Evolutionary conservation across 2,797 vertebrate species (phyloP).

Genomic region (Heliangelus exortis): DNA sequence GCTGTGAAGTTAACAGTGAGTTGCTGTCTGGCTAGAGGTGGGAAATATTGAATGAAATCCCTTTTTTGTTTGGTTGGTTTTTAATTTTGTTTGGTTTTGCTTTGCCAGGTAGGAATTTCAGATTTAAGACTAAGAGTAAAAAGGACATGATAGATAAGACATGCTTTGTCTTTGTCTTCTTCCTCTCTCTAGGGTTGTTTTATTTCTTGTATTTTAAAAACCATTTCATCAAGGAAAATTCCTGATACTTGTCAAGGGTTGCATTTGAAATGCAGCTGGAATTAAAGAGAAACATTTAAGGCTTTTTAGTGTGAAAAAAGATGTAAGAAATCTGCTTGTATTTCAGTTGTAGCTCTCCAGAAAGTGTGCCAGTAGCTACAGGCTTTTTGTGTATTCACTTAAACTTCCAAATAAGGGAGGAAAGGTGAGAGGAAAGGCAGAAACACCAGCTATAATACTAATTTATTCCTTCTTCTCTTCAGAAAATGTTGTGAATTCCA

Average conservation of each 20-base stretch:
- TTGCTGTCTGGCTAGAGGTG: neutral
- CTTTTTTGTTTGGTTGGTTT: fast-evolving
- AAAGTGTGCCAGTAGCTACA: neutral
- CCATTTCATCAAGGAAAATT: neutral
- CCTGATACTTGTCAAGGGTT: neutral
- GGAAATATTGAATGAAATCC: neutral
- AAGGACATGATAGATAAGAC: neutral
- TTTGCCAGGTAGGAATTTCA: neutral
- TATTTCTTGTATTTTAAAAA: neutral
- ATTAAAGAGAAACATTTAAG: neutral
- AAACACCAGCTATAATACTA: neutral
- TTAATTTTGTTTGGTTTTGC: neutral
- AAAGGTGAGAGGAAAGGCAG: neutral
- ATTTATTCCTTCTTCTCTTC: neutral
- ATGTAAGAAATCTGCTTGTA: neutral
- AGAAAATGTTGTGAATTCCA: neutral
- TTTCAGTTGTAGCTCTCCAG: neutral
- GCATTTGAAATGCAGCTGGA: neutral
- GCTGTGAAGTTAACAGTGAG: neutral
- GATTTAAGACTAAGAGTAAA: neutral
- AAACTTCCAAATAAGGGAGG: neutral
- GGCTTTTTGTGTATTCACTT: neutral
- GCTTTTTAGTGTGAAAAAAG: neutral
- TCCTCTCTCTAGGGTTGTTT: neutral
- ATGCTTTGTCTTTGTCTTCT: neutral